Evolutionary conservation across 1,140 invertebrate species (phyloP), one percentile per base, ranked within the genome.

Genomic region (Eciton burchellii): DNA sequence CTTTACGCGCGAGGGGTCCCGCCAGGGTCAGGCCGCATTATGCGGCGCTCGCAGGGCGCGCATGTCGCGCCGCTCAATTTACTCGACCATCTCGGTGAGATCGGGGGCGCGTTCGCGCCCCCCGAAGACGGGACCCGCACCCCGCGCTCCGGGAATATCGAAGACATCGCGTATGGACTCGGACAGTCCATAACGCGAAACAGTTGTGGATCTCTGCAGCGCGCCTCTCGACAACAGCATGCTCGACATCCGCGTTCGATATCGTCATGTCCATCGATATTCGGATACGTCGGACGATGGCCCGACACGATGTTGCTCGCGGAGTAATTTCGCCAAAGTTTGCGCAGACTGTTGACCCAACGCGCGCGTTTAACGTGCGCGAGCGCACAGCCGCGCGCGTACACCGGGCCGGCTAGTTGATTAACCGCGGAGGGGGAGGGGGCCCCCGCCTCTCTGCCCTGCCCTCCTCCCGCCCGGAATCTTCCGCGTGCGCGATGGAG

Each of bases 1-100:
- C 86, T 83, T 82, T 77, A 86, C 85, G 76, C 85, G 85, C 84
- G 84, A 86, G 84, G n/a, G n/a, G 84, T 86, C 71, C 63, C 59
- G 29, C 21, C 11, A 56, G 35, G 85, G 79, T 86, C 79, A 77
- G 43, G 79, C 57, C 57, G 52, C 79, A 86, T 86, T 86, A 86
- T 86, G 84, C 77, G 84, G 79, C 57, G 59, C 63, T 82, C 65
- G 85, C 77, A 86, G 70, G 56, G 72, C 81, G 76, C 62, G 68
- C 62, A 60, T 76, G 77, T 86, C 70, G 77, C 56, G 59, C 60
- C 54, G 76, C 77, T 86, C 84, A 85, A 86, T 86, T 86, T 85
- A 82, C 43, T 56, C 52, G 52, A 54, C 54, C 24, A 60, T 65
- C 82, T 60, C 41, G 35, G 35, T 6, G 57, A 79, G 41, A 21